Percentiles rank a stretch among this genome's conserved stretches.
These are phyloP conservation scores for Hirudo medicinalis DNA, from an alignment of 1,140 invertebrate genomes.

Conservation along the genomic window DNA sequence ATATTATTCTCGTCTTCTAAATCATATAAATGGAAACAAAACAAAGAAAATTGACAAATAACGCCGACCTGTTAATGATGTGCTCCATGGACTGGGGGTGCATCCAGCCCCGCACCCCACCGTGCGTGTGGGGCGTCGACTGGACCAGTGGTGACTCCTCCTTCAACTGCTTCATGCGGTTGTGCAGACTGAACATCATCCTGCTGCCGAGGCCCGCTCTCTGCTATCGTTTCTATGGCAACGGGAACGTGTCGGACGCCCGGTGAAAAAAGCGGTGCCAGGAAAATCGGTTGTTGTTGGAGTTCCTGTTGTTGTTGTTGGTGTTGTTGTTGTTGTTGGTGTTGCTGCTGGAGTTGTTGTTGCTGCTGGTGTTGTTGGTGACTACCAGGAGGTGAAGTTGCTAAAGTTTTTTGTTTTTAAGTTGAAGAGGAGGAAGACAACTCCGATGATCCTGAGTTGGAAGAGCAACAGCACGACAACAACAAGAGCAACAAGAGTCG, in stretches of 20 bases:
- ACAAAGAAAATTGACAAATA: neutral
- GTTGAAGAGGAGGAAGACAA: neutral
- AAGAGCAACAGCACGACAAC: too few species aligned
- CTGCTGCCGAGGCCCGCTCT: neutral
- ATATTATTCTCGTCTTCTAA: too few species aligned
- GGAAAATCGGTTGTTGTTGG: neutral
- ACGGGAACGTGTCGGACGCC: neutral
- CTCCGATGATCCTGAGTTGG: neutral
- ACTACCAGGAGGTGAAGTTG: neutral
- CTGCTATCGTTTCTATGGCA: neutral
- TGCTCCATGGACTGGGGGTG: neutral
- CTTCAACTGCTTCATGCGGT: slow-evolving; percentile 7
- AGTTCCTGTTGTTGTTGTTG: neutral
- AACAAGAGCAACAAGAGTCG: too few species aligned
- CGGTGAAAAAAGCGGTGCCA: neutral
- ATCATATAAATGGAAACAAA: neutral
- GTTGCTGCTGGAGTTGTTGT: neutral
- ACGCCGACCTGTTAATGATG: neutral
- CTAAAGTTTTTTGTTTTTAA: neutral
- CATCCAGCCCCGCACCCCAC: neutral
- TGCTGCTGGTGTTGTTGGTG: slow-evolving; percentile 4
- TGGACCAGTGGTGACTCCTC: neutral
- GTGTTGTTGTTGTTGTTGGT: neutral
- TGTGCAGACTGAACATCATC: slow-evolving; percentile 1
- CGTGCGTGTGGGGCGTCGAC: neutral